Evolutionary conservation across 2,888 invertebrate genomes (phyloP).

Genomic region (Aporophyla nigra): DNA sequence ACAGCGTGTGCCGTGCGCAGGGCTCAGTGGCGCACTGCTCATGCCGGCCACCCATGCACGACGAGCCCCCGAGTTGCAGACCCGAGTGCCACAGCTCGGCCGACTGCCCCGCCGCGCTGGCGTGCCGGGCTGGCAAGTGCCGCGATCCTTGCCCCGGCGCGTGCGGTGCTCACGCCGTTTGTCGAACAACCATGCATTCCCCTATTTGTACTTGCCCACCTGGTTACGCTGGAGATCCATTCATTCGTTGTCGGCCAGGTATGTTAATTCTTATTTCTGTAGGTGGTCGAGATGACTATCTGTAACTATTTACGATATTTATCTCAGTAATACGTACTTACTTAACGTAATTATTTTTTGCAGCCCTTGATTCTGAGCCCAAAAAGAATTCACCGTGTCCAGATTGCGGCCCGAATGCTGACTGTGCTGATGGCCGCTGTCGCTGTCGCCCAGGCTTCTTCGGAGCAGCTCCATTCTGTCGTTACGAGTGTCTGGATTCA

Average conservation of each 20-base stretch:
- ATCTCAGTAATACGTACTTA: constrained; percentile 15
- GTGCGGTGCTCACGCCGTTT: constrained; percentile 94
- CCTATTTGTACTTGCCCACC: constrained; percentile 94
- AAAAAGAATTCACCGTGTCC: constrained; percentile 91
- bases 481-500: constrained; percentile 93
- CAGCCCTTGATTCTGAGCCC: constrained; percentile 78
- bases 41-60: constrained; percentile 93
- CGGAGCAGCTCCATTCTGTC: constrained; percentile 94
- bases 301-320: background rate
- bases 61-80: constrained; percentile 94
- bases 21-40: constrained; percentile 93
- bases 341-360: constrained; percentile 55
- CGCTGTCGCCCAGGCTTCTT: constrained; percentile 92
- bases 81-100: constrained; percentile 94
- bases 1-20: constrained; percentile 93
- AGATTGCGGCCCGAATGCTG: constrained; percentile 94
- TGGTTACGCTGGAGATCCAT: constrained; percentile 94
- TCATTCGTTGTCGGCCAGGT: constrained; percentile 92
- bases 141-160: constrained; percentile 94
- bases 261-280: constrained; percentile 67
- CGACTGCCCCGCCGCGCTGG: constrained; percentile 92
- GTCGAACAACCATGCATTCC: constrained; percentile 93
- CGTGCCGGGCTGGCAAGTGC: constrained; percentile 93
- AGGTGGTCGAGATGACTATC: background rate
- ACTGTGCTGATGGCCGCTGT: constrained; percentile 93